Percentiles rank a stretch among this genome's conserved stretches.
phyloP scores from a whole-genome alignment of 1,140 invertebrate species.

The Temnothorax longispinosus region DNA sequence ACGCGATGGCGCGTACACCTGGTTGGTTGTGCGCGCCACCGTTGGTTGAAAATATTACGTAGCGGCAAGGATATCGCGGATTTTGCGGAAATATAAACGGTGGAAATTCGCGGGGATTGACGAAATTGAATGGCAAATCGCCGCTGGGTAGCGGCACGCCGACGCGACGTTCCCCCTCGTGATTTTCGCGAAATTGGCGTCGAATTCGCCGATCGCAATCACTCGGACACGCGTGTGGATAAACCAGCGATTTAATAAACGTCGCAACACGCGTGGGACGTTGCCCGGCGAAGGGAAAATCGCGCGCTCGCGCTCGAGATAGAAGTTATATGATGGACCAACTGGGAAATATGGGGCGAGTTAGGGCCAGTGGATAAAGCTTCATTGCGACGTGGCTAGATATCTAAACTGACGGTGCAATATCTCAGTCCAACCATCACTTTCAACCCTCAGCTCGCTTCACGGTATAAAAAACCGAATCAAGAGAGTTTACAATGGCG shows the following conservation, averaged over 20 bases:
- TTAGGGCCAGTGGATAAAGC: slow-evolving; percentile 53
- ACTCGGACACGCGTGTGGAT: background rate
- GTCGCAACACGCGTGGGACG: slow-evolving; percentile 30
- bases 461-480: slow-evolving; percentile 27
- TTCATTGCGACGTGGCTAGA: slow-evolving; percentile 51
- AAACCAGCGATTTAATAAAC: slow-evolving; percentile 58
- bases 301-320: background rate
- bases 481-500: background rate
- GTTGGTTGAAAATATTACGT: slow-evolving; percentile 15
- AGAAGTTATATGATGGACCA: slow-evolving; percentile 18
- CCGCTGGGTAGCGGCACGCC: background rate
- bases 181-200: slow-evolving; percentile 53
- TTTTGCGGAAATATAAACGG: slow-evolving; percentile 47
- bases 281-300: slow-evolving; percentile 3
- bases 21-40: background rate
- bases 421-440: slow-evolving; percentile 26
- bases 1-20: background rate
- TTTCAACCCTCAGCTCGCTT: background rate
- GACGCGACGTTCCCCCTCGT: background rate
- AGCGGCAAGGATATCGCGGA: slow-evolving; percentile 21
- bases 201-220: slow-evolving; percentile 35
- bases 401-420: slow-evolving; percentile 46
- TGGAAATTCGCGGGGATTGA: slow-evolving; percentile 39
- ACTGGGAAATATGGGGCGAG: slow-evolving; percentile 49
- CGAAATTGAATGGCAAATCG: slow-evolving; percentile 45